Evolutionary conservation across 92 coral and sea anemone species (phyloP).

Genomic region (Epizoanthus illoricatus): DNA sequence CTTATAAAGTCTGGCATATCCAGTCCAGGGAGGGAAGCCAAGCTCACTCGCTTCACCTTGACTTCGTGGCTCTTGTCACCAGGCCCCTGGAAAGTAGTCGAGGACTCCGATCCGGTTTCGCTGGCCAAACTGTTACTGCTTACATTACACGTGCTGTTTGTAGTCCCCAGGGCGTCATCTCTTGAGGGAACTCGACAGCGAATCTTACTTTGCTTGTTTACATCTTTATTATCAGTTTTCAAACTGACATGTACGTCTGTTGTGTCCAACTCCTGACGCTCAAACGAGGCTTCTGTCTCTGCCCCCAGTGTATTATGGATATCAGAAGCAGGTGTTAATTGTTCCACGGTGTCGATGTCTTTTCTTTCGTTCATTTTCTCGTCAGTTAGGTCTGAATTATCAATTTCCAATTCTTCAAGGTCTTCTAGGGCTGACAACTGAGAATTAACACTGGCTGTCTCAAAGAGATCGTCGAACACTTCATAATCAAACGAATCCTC

Average conservation of each 20-base stretch:
- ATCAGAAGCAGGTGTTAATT: not conserved
- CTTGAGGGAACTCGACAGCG: constrained; percentile 36
- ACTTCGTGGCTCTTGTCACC: constrained; percentile 37
- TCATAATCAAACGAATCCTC: constrained; percentile 15
- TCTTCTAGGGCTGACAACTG: constrained; percentile 38
- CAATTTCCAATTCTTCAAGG: constrained; percentile 23
- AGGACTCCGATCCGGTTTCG: constrained; percentile 31
- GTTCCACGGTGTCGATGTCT: not conserved
- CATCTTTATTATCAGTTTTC: constrained; percentile 12
- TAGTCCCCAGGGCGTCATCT: constrained; percentile 7
- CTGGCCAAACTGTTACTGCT: constrained; percentile 28
- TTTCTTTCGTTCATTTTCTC: not conserved
- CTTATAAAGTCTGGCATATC: constrained; percentile 27
- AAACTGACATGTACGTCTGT: not conserved
- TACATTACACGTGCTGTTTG: constrained; percentile 22
- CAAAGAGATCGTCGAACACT: constrained; percentile 16
- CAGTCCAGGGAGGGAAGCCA: constrained; percentile 24
- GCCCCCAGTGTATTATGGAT: not conserved
- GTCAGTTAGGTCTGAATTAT: not conserved
- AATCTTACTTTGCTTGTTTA: not conserved
- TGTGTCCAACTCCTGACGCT: not conserved
- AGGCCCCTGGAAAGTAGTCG: constrained; percentile 32
- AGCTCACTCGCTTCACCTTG: constrained; percentile 28
- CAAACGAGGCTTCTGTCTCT: not conserved
- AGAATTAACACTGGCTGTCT: constrained; percentile 33